Percentiles rank a stretch among this genome's conserved stretches.
Evolutionary conservation across 2,888 invertebrate species (phyloP).

Genomic region (Doris montereyensis): DNA sequence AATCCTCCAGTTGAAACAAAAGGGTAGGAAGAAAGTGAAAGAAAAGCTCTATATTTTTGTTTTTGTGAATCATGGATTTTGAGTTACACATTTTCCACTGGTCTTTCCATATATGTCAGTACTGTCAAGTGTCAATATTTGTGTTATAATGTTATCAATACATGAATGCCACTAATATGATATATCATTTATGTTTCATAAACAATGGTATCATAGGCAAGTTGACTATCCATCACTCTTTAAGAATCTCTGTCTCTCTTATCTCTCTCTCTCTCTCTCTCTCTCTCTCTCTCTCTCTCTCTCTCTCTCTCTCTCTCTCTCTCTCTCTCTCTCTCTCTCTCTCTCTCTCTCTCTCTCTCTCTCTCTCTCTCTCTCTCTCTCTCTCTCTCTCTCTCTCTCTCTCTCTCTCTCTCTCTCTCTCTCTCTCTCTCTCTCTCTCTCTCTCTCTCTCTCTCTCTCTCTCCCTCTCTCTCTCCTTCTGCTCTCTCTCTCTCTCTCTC

Average conservation of each 20-base stretch:
- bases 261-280: background rate
- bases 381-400: constrained; percentile 5
- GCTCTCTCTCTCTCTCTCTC: constrained; percentile 12
- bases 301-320: background rate
- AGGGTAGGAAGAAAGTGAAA: too few relatives aligned
- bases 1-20: too few relatives aligned
- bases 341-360: background rate
- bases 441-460: background rate
- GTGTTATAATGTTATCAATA: too few relatives aligned
- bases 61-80: too few relatives aligned
- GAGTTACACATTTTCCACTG: too few relatives aligned
- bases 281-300: background rate
- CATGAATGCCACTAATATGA: too few relatives aligned
- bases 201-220: too few relatives aligned
- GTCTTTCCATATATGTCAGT: too few relatives aligned
- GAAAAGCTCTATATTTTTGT: too few relatives aligned
- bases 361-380: constrained; percentile 2
- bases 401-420: constrained; percentile 16
- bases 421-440: background rate
- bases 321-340: background rate
- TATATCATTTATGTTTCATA: too few relatives aligned
- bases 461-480: background rate
- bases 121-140: too few relatives aligned
- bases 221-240: background rate
- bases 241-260: background rate